Conservation (phyloP, 2,113 vertebrate genomes). For the Chloroceryle aenea region DNA sequence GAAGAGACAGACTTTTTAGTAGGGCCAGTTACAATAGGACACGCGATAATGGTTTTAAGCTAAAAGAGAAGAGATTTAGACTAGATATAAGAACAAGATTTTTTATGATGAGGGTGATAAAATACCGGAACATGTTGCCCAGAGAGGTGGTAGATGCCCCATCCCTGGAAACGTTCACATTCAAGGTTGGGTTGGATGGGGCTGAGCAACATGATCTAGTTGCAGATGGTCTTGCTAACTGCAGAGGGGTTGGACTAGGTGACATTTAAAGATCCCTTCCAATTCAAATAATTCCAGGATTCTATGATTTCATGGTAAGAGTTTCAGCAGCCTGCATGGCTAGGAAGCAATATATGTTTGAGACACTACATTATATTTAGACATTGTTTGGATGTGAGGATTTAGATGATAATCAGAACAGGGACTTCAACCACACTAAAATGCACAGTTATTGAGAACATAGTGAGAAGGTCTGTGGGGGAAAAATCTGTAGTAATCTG, state of each 20-base stretch:
- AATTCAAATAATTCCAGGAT: neutral
- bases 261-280: neutral
- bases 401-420: neutral
- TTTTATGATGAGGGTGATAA: neutral
- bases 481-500: neutral
- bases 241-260: neutral
- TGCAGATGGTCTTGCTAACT: neutral
- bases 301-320: neutral
- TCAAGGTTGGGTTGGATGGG: neutral
- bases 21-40: fast-evolving
- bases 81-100: neutral
- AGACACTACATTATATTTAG: neutral
- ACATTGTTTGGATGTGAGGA: neutral
- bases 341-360: neutral
- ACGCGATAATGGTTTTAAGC: neutral
- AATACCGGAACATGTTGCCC: neutral
- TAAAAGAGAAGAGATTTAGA: neutral
- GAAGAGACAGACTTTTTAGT: neutral
- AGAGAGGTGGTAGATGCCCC: neutral
- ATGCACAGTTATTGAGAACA: neutral
- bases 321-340: neutral
- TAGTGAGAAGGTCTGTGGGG: neutral
- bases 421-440: neutral
- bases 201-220: neutral
- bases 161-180: neutral